Percentiles rank a stretch among this genome's conserved stretches.
Conservation (phyloP, 2,888 invertebrate species). For the Alloscopus bannaensis region DNA sequence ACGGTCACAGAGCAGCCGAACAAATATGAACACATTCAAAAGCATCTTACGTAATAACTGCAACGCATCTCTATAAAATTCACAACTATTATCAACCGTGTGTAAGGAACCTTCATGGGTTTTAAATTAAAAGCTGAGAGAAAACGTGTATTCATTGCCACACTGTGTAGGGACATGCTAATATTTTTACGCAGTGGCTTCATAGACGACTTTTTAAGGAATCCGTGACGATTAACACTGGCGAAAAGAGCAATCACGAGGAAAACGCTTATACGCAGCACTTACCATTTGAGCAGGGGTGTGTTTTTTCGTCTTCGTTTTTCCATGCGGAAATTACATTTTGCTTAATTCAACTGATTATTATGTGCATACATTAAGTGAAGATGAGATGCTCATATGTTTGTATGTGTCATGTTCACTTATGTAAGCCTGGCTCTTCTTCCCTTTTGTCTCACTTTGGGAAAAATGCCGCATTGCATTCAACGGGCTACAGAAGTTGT, state of each 20-base stretch:
- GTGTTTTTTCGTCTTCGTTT: not conserved
- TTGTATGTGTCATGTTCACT: not conserved
- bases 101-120: not conserved
- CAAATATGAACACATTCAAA: no score
- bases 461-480: conserved; percentile 25
- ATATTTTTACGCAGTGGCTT: not conserved
- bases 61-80: no score
- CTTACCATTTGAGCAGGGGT: not conserved
- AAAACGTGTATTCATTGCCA: conserved; percentile 27
- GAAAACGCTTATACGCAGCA: no score
- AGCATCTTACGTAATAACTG: conserved; percentile 11
- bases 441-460: not conserved
- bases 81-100: conserved; percentile 4
- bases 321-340: conserved; percentile 31
- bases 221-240: conserved; percentile 16
- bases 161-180: no score
- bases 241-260: no score
- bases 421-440: not conserved
- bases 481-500: no score
- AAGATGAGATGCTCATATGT: conserved; percentile 1
- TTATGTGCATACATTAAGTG: conserved; percentile 21
- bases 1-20: no score
- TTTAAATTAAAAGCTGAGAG: conserved; percentile 24
- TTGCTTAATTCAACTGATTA: conserved; percentile 2
- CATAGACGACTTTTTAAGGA: conserved; percentile 1